Evolutionary conservation across 1,140 invertebrate species (phyloP).

Genomic region (Calycopis cecrops): DNA sequence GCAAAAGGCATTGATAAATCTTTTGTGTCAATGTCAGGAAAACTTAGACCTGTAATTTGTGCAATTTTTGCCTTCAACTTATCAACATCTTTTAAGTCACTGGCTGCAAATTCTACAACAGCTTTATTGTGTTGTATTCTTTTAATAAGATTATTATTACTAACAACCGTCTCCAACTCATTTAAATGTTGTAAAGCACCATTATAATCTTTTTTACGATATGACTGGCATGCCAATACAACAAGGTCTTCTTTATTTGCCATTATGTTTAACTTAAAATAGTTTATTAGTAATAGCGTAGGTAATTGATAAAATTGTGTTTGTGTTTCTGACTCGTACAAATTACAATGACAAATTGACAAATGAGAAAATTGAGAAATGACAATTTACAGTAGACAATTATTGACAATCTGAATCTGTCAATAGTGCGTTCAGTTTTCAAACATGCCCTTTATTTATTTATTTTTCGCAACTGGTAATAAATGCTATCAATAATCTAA

Average conservation of each 20-base stretch:
- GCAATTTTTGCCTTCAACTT: conserved; percentile 81
- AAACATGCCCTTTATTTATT: too few species aligned
- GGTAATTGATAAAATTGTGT: too few species aligned
- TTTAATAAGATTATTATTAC: conserved; percentile 39
- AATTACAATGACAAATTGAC: too few species aligned
- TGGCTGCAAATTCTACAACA: conserved; percentile 52
- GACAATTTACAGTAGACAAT: too few species aligned
- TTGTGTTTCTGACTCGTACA: too few species aligned
- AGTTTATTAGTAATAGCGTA: too few species aligned
- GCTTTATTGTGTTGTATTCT: conserved; percentile 63
- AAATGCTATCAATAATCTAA: too few species aligned
- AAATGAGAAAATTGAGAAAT: too few species aligned
- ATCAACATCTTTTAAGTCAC: conserved; percentile 81
- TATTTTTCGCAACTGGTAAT: too few species aligned
- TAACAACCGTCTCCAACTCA: conserved; percentile 51
- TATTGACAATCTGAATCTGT: too few species aligned
- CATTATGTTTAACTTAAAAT: conserved; percentile 22
- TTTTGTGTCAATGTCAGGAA: conserved; percentile 61
- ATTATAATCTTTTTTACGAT: conserved; percentile 51
- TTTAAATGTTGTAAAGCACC: conserved; percentile 50
- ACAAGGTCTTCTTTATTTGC: conserved; percentile 54
- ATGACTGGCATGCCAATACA: conserved; percentile 48
- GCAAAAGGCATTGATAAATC: conserved; percentile 72
- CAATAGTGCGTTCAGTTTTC: too few species aligned
- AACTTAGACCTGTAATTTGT: conserved; percentile 77